A percentile compares a stretch with the other conserved stretches of the same genome.
Evolutionary conservation across 2,888 invertebrate species (phyloP).

Genomic region (Coecobrya sp.): DNA sequence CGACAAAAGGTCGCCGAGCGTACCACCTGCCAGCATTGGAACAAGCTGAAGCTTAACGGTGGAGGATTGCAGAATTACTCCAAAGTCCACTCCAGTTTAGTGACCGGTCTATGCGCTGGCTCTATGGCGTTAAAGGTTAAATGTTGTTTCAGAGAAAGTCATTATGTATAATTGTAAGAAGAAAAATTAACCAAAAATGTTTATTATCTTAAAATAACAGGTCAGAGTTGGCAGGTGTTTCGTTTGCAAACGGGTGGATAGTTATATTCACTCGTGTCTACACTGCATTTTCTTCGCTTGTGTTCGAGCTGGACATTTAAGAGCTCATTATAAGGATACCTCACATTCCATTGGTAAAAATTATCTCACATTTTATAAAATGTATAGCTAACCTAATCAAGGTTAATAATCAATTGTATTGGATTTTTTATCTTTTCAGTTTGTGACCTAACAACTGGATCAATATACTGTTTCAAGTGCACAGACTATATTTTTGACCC

Average conservation of each 20-base stretch:
- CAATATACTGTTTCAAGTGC: conserved; percentile 96
- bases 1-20: conserved; percentile 50
- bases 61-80: conserved; percentile 92
- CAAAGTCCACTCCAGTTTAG: conserved; percentile 95
- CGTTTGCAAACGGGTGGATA: conserved; percentile 81
- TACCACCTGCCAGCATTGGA: conserved; percentile 91
- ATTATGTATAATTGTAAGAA: too few relatives aligned
- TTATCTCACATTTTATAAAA: too few relatives aligned
- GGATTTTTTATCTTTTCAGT: conserved; percentile 88
- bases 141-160: neutral
- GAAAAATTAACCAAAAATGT: too few relatives aligned
- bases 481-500: conserved; percentile 97
- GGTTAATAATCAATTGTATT: conserved; percentile 13
- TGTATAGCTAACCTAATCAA: too few relatives aligned
- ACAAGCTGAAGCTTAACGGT: conserved; percentile 93
- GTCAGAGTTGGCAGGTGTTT: conserved; percentile 88
- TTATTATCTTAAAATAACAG: too few relatives aligned
- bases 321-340: conserved; percentile 94
- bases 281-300: conserved; percentile 98
- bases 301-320: conserved; percentile 93
- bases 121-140: conserved; percentile 94
- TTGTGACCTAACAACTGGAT: conserved; percentile 95
- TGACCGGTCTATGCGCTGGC: conserved; percentile 93
- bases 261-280: conserved; percentile 92
- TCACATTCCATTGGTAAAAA: conserved; percentile 93